Conservation (phyloP, 2,113 vertebrate species). For the Euleptes europaea region DNA sequence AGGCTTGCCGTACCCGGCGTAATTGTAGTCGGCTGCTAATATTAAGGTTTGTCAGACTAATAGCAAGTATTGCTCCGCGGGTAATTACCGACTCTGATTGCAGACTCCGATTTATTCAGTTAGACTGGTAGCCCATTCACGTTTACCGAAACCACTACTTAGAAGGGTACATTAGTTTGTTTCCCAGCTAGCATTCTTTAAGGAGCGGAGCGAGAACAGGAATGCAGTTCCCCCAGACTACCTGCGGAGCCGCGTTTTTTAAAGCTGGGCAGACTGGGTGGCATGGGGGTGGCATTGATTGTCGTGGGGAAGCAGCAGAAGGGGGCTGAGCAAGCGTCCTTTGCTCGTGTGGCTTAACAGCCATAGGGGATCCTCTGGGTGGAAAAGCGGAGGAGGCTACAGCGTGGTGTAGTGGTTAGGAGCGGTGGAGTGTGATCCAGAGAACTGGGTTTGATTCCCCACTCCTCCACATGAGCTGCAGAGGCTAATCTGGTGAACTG, state of each 20-base stretch:
- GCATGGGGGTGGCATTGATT: too few species aligned
- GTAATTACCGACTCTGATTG: conserved; percentile 53
- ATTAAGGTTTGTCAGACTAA: conserved; percentile 52
- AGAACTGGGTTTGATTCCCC: too few species aligned
- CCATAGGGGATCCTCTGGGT: too few species aligned
- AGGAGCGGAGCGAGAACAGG: neutral
- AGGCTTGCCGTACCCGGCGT: conserved; percentile 4
- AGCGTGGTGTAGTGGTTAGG: too few species aligned
- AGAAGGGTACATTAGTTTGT: neutral
- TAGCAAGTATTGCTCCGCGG: conserved; percentile 45
- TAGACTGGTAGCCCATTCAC: conserved; percentile 60
- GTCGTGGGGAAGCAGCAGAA: too few species aligned
- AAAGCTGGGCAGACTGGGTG: neutral
- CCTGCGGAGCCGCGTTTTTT: neutral
- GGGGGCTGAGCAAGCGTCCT: too few species aligned
- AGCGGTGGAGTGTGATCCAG: too few species aligned
- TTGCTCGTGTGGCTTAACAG: too few species aligned
- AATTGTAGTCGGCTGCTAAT: conserved; percentile 43
- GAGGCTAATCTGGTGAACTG: too few species aligned
- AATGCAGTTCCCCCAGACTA: neutral
- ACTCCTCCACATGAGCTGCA: too few species aligned
- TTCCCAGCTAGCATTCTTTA: neutral
- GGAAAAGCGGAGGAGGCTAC: too few species aligned
- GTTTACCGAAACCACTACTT: neutral
- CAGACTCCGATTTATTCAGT: conserved; percentile 57